Percentiles rank a stretch among this genome's conserved stretches.
phyloP scores from a whole-genome alignment of 2,113 vertebrate genomes.

The Microcebus lehilahytsara region DNA sequence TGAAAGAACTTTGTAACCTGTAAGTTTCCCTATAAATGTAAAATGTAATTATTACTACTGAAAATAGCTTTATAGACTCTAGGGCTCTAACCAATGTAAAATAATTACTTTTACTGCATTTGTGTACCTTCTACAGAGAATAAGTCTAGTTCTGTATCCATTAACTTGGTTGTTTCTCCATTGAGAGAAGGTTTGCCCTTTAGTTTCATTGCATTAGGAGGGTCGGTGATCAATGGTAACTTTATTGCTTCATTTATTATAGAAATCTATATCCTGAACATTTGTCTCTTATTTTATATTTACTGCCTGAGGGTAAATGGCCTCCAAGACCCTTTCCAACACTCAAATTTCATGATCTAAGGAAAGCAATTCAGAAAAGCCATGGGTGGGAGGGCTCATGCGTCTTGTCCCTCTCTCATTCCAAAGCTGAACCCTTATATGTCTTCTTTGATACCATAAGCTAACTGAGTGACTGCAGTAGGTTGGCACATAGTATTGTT shows the following conservation, averaged over 20 bases:
- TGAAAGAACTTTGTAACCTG: neutral
- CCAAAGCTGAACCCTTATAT: neutral
- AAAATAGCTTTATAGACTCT: neutral
- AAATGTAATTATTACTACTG: neutral
- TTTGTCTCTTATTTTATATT: slow-evolving; percentile 3
- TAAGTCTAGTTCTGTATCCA: neutral
- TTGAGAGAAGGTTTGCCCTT: neutral
- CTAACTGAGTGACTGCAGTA: neutral
- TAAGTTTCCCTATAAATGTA: neutral
- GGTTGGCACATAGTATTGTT: neutral
- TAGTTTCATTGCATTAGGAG: neutral
- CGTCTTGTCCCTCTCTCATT: neutral
- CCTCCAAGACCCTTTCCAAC: neutral
- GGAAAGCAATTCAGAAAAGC: neutral
- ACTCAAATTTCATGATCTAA: neutral
- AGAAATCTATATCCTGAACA: neutral
- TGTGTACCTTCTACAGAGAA: slow-evolving; percentile 17
- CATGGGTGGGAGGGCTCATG: neutral
- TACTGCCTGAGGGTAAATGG: neutral
- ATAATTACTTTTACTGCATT: neutral
- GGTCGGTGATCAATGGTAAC: neutral
- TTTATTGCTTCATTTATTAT: slow-evolving; percentile 2
- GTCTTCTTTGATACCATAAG: neutral
- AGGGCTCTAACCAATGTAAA: neutral
- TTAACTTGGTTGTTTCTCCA: neutral